Percentiles rank a stretch among this genome's conserved stretches.
These are phyloP conservation scores for Acleris holmiana DNA, from an alignment of 2,888 invertebrate genomes.

Conservation along the genomic window DNA sequence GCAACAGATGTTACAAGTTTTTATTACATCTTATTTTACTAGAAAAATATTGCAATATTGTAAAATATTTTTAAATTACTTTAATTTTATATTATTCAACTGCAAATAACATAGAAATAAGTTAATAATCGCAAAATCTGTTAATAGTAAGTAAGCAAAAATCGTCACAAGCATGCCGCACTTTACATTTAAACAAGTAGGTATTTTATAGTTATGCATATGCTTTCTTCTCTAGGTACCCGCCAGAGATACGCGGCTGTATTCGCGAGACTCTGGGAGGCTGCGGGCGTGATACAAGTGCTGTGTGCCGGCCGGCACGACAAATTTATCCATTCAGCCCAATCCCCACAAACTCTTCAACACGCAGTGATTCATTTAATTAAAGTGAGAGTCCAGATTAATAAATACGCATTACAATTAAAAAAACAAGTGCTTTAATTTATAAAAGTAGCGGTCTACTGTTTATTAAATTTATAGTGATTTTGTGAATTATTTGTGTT, in stretches of 20 bases:
- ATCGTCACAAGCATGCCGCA: slow-evolving; percentile 56
- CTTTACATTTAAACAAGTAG: slow-evolving; percentile 52
- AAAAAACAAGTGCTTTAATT: slow-evolving; percentile 53
- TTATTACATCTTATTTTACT: too few relatives aligned
- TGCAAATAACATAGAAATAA: neutral
- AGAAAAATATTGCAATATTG: too few relatives aligned
- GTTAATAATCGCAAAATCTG: neutral
- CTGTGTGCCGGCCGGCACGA: slow-evolving; percentile 69
- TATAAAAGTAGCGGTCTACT: slow-evolving; percentile 54
- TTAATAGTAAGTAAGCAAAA: slow-evolving; percentile 24
- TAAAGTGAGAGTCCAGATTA: slow-evolving; percentile 56
- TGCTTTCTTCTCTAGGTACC: slow-evolving; percentile 60
- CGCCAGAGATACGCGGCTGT: slow-evolving; percentile 44
- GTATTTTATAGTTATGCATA: slow-evolving; percentile 41
- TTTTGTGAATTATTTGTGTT: slow-evolving; percentile 54
- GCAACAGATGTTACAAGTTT: too few relatives aligned
- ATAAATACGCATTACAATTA: slow-evolving; percentile 48
- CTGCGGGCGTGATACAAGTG: slow-evolving; percentile 74
- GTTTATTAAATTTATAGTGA: slow-evolving; percentile 56
- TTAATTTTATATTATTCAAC: too few relatives aligned
- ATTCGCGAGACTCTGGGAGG: slow-evolving; percentile 57
- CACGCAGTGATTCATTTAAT: slow-evolving; percentile 68
- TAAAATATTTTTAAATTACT: too few relatives aligned
- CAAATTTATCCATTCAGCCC: slow-evolving; percentile 59
- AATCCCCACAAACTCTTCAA: slow-evolving; percentile 64